Percentiles rank a stretch among this genome's conserved stretches.
phyloP scores from a whole-genome alignment of 2,797 vertebrate genomes.

The Enteromius viviparus region DNA sequence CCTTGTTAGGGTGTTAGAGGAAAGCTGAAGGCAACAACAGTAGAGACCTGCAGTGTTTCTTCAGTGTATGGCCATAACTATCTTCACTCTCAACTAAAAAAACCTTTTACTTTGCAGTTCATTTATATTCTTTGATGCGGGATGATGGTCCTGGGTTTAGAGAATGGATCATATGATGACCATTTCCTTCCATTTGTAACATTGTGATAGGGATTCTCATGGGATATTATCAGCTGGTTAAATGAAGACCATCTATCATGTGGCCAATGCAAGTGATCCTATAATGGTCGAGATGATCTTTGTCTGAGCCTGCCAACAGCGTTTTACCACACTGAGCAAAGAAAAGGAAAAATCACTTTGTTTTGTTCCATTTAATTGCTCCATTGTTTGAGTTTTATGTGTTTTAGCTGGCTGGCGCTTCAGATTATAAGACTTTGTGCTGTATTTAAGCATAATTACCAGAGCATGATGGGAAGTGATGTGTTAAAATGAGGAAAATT shows the following conservation, averaged over 20 bases:
- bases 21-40: slow-evolving; percentile 16
- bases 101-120: not conserved
- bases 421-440: not conserved
- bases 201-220: slow-evolving; percentile 56
- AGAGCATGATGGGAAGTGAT: slow-evolving; percentile 9
- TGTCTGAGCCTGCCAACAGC: not conserved
- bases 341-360: slow-evolving; percentile 5
- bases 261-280: slow-evolving; percentile 46
- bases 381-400: slow-evolving; percentile 13
- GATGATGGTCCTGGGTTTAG: slow-evolving; percentile 44
- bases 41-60: not conserved
- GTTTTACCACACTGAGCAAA: not conserved
- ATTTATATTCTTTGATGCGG: slow-evolving; percentile 12
- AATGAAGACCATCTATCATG: slow-evolving; percentile 68
- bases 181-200: slow-evolving; percentile 54
- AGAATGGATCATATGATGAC: slow-evolving; percentile 19
- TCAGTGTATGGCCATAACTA: not conserved
- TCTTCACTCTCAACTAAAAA: not conserved
- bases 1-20: not conserved
- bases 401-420: slow-evolving; percentile 23
- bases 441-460: slow-evolving; percentile 16
- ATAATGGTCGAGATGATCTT: slow-evolving; percentile 22
- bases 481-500: slow-evolving; percentile 2
- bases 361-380: slow-evolving; percentile 12
- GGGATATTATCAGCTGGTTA: slow-evolving; percentile 66